Evolutionary conservation across 2,888 invertebrate genomes (phyloP).

Genomic region (Plutella xylostella): DNA sequence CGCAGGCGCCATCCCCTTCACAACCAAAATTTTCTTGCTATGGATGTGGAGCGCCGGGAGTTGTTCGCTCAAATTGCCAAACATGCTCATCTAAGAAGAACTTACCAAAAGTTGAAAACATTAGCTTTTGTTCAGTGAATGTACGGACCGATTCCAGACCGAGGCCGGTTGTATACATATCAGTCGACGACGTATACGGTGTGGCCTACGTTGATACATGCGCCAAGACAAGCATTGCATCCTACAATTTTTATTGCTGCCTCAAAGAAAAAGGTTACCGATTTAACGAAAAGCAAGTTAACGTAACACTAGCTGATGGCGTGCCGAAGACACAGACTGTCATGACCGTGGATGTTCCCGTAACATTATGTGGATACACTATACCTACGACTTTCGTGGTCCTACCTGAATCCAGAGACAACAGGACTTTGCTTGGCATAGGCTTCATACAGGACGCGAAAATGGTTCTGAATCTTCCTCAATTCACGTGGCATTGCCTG

Average conservation of each 20-base stretch:
- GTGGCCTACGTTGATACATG: constrained; percentile 14
- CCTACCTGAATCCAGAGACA: not conserved
- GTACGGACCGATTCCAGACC: constrained; percentile 4
- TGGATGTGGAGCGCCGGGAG: constrained; percentile 16
- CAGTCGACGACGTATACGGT: constrained; percentile 5
- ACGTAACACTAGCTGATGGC: not conserved
- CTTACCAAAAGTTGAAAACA: not conserved
- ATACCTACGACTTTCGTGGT: not conserved
- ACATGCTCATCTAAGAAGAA: not conserved
- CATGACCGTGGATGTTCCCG: not conserved
- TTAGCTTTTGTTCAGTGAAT: constrained; percentile 12
- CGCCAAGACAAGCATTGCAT: constrained; percentile 15
- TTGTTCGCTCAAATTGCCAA: constrained; percentile 10
- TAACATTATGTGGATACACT: not conserved
- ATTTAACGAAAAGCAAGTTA: constrained; percentile 4
- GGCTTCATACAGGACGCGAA: constrained; percentile 1
- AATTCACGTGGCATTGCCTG: not conserved
- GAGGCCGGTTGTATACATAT: constrained; percentile 13
- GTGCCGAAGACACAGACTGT: not conserved
- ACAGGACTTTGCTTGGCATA: not conserved
- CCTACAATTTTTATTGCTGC: constrained; percentile 10
- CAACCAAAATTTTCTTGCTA: constrained; percentile 14
- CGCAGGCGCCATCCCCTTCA: no score
- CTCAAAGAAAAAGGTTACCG: constrained; percentile 9
- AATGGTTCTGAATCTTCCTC: not conserved